Evolutionary conservation across 2,113 vertebrate species (phyloP).

Genomic region (Sigmodon hispidus): DNA sequence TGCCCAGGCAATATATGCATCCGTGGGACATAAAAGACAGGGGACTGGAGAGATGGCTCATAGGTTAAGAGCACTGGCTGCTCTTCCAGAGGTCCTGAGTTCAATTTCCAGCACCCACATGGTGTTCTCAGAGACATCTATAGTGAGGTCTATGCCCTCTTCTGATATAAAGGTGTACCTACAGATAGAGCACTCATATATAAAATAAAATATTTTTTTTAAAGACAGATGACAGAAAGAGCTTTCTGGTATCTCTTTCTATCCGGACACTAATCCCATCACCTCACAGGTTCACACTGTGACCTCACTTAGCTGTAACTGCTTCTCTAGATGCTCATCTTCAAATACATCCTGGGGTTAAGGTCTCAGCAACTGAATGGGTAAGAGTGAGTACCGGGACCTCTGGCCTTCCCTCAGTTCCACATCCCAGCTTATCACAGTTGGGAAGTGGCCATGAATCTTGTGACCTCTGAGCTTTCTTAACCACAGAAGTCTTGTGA

Average conservation of each 20-base stretch:
- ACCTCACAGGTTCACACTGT: background rate
- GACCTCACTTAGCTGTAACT: background rate
- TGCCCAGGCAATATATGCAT: background rate
- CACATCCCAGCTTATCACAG: background rate
- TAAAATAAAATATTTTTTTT: too few relatives aligned
- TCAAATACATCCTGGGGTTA: background rate
- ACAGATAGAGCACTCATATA: too few relatives aligned
- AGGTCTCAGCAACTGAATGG: background rate
- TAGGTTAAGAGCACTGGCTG: too few relatives aligned
- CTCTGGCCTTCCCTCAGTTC: background rate
- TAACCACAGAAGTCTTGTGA: background rate
- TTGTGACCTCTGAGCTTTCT: background rate
- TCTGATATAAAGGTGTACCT: too few relatives aligned
- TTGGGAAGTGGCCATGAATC: background rate
- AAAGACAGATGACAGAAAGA: background rate
- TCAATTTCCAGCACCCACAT: too few relatives aligned
- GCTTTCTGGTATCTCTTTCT: background rate
- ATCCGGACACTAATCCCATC: background rate
- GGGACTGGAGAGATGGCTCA: too few relatives aligned
- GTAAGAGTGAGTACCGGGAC: background rate
- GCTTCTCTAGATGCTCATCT: background rate
- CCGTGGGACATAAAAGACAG: too few relatives aligned
- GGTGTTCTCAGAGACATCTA: too few relatives aligned
- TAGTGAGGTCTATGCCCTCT: too few relatives aligned
- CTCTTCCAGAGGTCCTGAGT: too few relatives aligned